Evolutionary conservation across 1,140 invertebrate genomes (phyloP).

Genomic region (Lepidurus packardi): DNA sequence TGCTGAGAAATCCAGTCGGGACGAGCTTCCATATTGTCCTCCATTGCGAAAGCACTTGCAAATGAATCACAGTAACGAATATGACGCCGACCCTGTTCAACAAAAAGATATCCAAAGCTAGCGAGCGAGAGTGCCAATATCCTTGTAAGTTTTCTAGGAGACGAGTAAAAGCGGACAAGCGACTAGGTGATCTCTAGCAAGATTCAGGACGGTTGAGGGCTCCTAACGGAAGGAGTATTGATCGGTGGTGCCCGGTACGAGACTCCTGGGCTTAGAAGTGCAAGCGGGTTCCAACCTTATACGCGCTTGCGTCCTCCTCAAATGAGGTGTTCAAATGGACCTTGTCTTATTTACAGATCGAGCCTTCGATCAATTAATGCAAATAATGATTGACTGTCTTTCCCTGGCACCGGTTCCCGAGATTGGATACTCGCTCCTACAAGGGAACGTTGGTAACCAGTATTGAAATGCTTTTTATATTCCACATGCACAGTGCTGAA

Average conservation of each 20-base stretch:
- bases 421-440: too few relatives aligned
- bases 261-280: neutral
- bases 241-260: constrained; percentile 6
- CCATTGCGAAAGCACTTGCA: constrained; percentile 35
- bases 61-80: constrained; percentile 18
- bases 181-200: neutral
- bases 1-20: constrained; percentile 8
- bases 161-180: neutral
- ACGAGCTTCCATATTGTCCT: constrained; percentile 33
- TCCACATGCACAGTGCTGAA: too few relatives aligned
- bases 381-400: neutral
- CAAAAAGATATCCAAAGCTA: neutral
- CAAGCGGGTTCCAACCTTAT: neutral
- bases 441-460: too few relatives aligned
- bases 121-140: neutral
- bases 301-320: neutral
- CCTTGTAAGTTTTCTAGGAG: neutral
- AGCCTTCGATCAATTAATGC: neutral
- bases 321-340: neutral
- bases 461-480: too few relatives aligned
- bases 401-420: neutral
- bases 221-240: constrained; percentile 9
- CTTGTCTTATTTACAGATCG: neutral
- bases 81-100: neutral
- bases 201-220: neutral